These are phyloP conservation scores for Drosophila pullipes DNA, from an alignment of 2,888 invertebrate genomes.

Conservation along the genomic window DNA sequence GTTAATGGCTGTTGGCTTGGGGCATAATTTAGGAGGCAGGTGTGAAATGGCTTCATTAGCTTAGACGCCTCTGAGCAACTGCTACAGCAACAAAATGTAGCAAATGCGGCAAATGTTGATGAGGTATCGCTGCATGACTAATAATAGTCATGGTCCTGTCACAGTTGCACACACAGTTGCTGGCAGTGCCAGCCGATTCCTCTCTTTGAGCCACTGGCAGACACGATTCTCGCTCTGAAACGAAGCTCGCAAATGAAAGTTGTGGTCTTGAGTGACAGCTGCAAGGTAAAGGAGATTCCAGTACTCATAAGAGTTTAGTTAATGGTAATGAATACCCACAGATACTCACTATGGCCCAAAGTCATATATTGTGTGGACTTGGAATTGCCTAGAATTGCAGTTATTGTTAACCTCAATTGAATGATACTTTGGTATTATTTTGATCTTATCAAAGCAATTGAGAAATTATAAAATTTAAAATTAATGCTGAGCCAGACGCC, in stretches of 20 bases:
- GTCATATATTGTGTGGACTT: background rate
- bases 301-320: conserved; percentile 24
- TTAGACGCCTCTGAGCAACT: conserved; percentile 44
- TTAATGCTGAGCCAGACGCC: background rate
- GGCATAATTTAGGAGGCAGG: conserved; percentile 72
- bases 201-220: conserved; percentile 32
- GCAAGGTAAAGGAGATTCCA: conserved; percentile 21
- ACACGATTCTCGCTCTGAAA: conserved; percentile 15
- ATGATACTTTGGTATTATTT: background rate
- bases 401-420: background rate
- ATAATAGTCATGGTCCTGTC: conserved; percentile 71
- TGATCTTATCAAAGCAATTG: background rate
- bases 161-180: conserved; percentile 27
- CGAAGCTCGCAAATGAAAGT: conserved; percentile 38
- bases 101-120: conserved; percentile 45
- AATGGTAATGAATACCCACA: conserved; percentile 37
- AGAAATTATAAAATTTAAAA: background rate
- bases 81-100: conserved; percentile 19
- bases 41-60: conserved; percentile 79
- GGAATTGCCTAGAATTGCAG: conserved; percentile 5
- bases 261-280: conserved; percentile 34
- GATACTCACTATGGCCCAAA: conserved; percentile 3
- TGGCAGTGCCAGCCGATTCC: conserved; percentile 33
- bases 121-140: conserved; percentile 51
- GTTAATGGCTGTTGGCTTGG: conserved; percentile 61